Conservation (phyloP, 2,113 vertebrate species). For the Anthoscopus minutus region DNA sequence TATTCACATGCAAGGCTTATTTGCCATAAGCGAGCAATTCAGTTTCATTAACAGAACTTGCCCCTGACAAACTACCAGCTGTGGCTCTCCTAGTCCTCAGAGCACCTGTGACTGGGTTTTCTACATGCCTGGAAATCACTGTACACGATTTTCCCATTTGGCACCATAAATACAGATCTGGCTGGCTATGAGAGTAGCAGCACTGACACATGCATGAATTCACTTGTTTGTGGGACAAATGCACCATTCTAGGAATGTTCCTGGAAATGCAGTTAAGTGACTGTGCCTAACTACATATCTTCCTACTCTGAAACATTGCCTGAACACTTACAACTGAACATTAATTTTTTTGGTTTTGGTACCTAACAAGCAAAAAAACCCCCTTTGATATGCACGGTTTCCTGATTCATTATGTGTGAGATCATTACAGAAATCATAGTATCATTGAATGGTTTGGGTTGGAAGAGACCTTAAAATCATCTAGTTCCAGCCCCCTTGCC, state of each 20-base stretch:
- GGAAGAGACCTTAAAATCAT: not conserved
- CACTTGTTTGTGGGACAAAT: not conserved
- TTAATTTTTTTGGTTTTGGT: not conserved
- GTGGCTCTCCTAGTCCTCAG: not conserved
- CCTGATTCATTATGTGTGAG: not conserved
- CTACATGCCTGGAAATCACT: not conserved
- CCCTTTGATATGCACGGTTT: not conserved
- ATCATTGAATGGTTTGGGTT: not conserved
- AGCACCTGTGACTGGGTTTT: constrained; percentile 13
- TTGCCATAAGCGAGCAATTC: constrained; percentile 9
- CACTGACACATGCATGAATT: not conserved
- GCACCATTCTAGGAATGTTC: not conserved
- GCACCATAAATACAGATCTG: not conserved
- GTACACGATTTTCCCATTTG: not conserved
- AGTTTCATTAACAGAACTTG: constrained; percentile 20
- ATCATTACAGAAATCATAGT: not conserved
- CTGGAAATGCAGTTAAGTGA: not conserved
- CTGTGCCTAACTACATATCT: not conserved
- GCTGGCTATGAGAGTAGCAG: not conserved
- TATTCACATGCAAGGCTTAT: not conserved
- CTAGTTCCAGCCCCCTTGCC: not conserved
- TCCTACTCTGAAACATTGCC: not conserved
- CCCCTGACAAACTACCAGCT: not conserved
- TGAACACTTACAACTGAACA: not conserved
- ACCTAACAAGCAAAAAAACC: not conserved